Evolutionary conservation across 2,888 invertebrate species (phyloP), one percentile per base, ranked within the genome.

Genomic region (Callimorpha dominula): DNA sequence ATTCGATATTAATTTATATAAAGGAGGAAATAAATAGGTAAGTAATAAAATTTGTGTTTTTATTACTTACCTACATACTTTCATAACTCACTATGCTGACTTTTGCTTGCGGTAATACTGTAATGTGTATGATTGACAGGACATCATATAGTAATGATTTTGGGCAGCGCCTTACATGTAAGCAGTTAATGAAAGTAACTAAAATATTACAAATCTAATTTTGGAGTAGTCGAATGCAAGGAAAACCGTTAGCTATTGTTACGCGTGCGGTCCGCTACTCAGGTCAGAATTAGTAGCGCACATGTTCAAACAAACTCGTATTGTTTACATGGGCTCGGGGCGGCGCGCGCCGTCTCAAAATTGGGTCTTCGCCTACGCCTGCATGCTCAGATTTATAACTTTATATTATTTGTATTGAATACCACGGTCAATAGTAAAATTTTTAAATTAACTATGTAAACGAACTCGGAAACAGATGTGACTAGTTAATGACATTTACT

Each of bases 271-370:
- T 87, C 92, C 87, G 88, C 86, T 86, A 83, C 85, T 86, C 93
- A 89, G 93, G 93, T 94, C 94, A 92, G 90, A 95, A 93, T 95
- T 95, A 95, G 95, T 93, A 94, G 91, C 92, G 90, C 95, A 95
- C 93, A 94, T 95, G 95, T 94, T 92, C 90, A 94, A 95, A 94
- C 94, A 94, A 92, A 91, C 92, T 85, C 84, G 88, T 87, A 91
- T 93, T 95, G 95, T 95, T 95, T 94, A 94, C 91, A 87, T 82
- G 87, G 84, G 80, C 75, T 81, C 79, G 83, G 86, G 81, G 31
- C 43, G 49, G 85, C 85, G 86, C 86, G 78, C 75, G 81, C 82
- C 78, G 82, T 82, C 81, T 76, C 80, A 81, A 80, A 85, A 81
- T 79, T 81, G 80, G 83, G 83, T 81, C 85, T 86, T 80, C 76